Percentiles rank a stretch among this genome's conserved stretches.
phyloP scores from a whole-genome alignment of 2,113 vertebrate species.

The Thunnus thynnus region DNA sequence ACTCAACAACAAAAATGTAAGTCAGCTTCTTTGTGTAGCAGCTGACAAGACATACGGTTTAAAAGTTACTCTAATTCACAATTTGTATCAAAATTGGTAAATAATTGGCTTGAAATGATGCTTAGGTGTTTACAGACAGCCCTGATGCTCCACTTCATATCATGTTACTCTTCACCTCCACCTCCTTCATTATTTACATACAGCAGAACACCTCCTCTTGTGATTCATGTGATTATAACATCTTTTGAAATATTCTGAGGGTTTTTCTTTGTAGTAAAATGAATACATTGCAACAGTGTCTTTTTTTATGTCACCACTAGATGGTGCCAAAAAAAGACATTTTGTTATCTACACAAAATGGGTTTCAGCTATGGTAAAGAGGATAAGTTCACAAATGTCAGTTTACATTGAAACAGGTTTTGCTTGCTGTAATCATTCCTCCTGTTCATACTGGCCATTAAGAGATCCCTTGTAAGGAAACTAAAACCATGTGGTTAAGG shows the following conservation, averaged over 20 bases:
- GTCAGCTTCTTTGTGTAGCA: not conserved
- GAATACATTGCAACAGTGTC: not conserved
- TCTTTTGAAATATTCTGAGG: not conserved
- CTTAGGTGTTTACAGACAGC: too few relatives aligned
- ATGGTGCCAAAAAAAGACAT: constrained; percentile 17
- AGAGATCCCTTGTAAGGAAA: not conserved
- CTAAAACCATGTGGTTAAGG: not conserved
- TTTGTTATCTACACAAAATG: not conserved
- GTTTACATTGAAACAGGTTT: too few relatives aligned
- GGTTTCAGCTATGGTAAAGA: too few relatives aligned
- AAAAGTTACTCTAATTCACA: too few relatives aligned
- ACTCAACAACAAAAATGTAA: not conserved
- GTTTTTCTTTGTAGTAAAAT: not conserved
- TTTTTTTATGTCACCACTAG: constrained; percentile 24
- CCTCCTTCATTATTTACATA: not conserved
- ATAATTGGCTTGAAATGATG: too few relatives aligned
- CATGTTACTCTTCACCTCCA: not conserved
- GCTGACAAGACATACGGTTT: not conserved
- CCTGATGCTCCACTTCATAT: too few relatives aligned
- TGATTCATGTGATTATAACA: not conserved
- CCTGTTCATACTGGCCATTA: too few relatives aligned
- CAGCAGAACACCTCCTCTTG: constrained; percentile 10
- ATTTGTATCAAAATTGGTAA: too few relatives aligned
- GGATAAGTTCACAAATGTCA: too few relatives aligned
- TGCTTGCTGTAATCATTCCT: too few relatives aligned